A percentile compares a stretch with the other conserved stretches of the same genome.
phyloP scores from a whole-genome alignment of 23 tunicate genomes.

The Ascidia mentula region DNA sequence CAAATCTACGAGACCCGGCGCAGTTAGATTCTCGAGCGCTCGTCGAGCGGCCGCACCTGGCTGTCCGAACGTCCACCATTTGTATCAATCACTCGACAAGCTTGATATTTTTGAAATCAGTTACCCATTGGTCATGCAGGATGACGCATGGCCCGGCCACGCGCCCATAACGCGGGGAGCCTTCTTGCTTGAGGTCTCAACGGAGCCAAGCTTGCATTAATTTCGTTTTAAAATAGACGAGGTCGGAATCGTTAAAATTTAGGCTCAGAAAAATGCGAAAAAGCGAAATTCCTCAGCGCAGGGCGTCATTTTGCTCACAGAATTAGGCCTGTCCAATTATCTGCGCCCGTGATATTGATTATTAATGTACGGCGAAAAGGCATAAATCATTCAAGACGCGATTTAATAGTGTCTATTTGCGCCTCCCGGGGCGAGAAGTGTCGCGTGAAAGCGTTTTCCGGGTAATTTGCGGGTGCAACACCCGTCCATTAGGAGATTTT shows the following conservation, averaged over 20 bases:
- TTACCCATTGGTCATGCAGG: neutral
- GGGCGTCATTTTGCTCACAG: neutral
- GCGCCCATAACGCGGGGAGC: neutral
- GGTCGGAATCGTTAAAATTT: neutral
- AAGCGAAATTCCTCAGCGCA: neutral
- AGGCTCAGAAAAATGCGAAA: neutral
- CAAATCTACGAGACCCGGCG: neutral
- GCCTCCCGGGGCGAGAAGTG: neutral
- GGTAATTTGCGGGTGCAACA: neutral
- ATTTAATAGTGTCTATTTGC: neutral
- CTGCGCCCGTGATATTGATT: neutral
- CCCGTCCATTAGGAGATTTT: constrained; percentile 32
- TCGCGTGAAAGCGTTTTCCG: neutral
- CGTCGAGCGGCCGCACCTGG: neutral
- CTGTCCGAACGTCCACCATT: neutral
- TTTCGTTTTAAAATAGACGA: neutral
- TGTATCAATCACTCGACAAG: neutral
- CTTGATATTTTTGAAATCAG: neutral
- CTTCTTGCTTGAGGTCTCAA: neutral
- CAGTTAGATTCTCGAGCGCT: neutral
- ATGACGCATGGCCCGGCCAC: neutral
- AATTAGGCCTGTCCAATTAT: neutral
- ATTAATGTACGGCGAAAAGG: neutral
- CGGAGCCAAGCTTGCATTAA: neutral
- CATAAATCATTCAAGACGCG: constrained; percentile 5